Conservation (phyloP, 2,888 invertebrate species). For the Thyatira batis region DNA sequence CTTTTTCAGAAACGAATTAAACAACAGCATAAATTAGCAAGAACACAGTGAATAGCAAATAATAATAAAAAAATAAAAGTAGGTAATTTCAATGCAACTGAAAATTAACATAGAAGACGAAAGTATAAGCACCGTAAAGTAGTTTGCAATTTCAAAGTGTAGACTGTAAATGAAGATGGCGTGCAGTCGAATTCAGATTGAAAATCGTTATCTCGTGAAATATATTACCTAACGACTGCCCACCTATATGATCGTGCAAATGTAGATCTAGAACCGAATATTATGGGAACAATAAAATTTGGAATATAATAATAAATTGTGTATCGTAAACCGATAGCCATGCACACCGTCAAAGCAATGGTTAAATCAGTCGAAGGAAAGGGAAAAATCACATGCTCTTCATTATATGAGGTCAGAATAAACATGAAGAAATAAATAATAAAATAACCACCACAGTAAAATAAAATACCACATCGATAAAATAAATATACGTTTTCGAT, state of each 20-base stretch:
- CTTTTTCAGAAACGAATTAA: constrained; percentile 5
- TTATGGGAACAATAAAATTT: constrained; percentile 50
- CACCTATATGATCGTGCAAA: constrained; percentile 68
- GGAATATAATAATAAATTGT: constrained; percentile 49
- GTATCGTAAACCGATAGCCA: constrained; percentile 65
- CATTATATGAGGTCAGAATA: constrained; percentile 74
- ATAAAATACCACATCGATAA: constrained; percentile 50
- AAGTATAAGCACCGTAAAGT: constrained; percentile 10
- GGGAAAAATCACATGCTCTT: constrained; percentile 60
- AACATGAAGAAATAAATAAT: constrained; percentile 49
- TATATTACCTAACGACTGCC: constrained; percentile 60
- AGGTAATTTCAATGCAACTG: constrained; percentile 14
- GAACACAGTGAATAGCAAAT: constrained; percentile 8
- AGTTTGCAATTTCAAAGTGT: constrained; percentile 65
- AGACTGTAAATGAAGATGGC: constrained; percentile 59
- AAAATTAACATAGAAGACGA: neutral
- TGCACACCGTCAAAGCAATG: constrained; percentile 73
- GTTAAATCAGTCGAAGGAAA: constrained; percentile 41
- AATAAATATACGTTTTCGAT: constrained; percentile 33
- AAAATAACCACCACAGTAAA: constrained; percentile 52
- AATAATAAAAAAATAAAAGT: constrained; percentile 13
- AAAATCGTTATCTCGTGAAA: constrained; percentile 24
- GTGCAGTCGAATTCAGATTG: constrained; percentile 63
- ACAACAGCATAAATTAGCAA: constrained; percentile 13
- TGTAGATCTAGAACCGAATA: constrained; percentile 50